Evolutionary conservation across 37 sponge, comb jelly and placozoan genomes (phyloP).

Genomic region (Cliona cf. orientalis): DNA sequence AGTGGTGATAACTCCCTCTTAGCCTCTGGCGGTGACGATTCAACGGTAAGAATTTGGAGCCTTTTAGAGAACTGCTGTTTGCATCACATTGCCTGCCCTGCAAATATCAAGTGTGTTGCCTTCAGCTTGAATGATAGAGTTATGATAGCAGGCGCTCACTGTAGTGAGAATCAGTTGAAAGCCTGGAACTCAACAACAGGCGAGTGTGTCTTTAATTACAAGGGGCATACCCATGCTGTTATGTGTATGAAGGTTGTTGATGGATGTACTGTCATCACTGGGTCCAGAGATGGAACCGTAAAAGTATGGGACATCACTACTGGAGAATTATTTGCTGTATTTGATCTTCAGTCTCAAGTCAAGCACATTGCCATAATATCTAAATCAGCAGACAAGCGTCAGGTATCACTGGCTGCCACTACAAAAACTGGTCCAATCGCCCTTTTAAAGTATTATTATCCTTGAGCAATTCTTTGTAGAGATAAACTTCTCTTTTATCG

Average conservation of each 20-base stretch:
- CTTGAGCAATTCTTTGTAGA: too few relatives aligned
- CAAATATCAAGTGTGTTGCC: slow-evolving; percentile 43
- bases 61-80: slow-evolving; percentile 4
- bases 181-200: slow-evolving; percentile 34
- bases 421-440: slow-evolving; percentile 63
- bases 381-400: background rate
- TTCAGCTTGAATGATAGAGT: background rate
- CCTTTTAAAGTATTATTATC: slow-evolving; percentile 17
- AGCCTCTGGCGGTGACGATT: slow-evolving; percentile 52
- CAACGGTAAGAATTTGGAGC: slow-evolving; percentile 41
- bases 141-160: slow-evolving; percentile 60
- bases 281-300: slow-evolving; percentile 70
- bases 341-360: slow-evolving; percentile 70
- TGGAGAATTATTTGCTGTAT: slow-evolving; percentile 19
- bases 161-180: slow-evolving; percentile 30
- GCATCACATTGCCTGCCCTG: slow-evolving; percentile 8
- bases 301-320: slow-evolving; percentile 29
- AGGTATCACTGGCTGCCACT: slow-evolving; percentile 40
- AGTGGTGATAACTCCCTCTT: slow-evolving; percentile 3
- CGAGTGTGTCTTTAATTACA: background rate
- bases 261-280: slow-evolving; percentile 21
- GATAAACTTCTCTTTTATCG: too few relatives aligned
- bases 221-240: slow-evolving; percentile 66
- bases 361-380: slow-evolving; percentile 36
- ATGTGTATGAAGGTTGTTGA: slow-evolving; percentile 53